These are phyloP conservation scores for Volucella zonaria DNA, from an alignment of 2,888 invertebrate genomes.

Conservation along the genomic window DNA sequence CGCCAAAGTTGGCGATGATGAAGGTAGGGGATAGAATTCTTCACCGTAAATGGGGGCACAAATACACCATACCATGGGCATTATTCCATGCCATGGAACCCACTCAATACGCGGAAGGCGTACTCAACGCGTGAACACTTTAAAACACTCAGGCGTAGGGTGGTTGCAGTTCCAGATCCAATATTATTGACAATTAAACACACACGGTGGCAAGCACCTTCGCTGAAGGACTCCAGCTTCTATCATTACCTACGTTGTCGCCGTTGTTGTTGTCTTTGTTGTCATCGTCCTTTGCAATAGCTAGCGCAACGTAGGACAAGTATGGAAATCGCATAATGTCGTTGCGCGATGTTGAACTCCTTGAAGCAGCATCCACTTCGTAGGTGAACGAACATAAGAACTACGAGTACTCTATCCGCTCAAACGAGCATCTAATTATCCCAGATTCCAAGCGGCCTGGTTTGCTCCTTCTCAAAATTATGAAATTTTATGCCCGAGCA, in stretches of 20 bases:
- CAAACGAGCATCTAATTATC: slow-evolving; percentile 74
- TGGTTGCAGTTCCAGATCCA: slow-evolving; percentile 62
- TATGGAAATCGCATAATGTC: slow-evolving; percentile 60
- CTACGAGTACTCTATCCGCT: slow-evolving; percentile 49
- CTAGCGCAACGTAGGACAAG: not conserved
- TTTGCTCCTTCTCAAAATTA: slow-evolving; percentile 65
- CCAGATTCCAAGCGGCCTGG: slow-evolving; percentile 69
- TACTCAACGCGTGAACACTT: slow-evolving; percentile 71
- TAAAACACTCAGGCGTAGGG: slow-evolving; percentile 62
- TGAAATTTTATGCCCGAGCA: slow-evolving; percentile 72
- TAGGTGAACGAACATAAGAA: slow-evolving; percentile 55
- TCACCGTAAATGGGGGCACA: slow-evolving; percentile 29
- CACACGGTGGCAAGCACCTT: slow-evolving; percentile 73
- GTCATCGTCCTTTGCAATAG: slow-evolving; percentile 12
- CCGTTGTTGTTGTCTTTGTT: slow-evolving; percentile 42
- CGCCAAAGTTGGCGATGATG: slow-evolving; percentile 1
- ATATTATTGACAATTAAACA: slow-evolving; percentile 74
- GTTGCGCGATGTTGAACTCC: slow-evolving; percentile 58
- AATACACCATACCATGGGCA: slow-evolving; percentile 17
- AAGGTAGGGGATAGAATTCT: slow-evolving; percentile 6
- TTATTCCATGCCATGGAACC: slow-evolving; percentile 5
- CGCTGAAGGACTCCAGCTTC: slow-evolving; percentile 56
- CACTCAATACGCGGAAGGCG: slow-evolving; percentile 73
- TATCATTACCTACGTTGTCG: slow-evolving; percentile 31
- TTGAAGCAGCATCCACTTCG: slow-evolving; percentile 57